phyloP scores from a whole-genome alignment of 2,888 invertebrate genomes.

The Mystacides longicornis region DNA sequence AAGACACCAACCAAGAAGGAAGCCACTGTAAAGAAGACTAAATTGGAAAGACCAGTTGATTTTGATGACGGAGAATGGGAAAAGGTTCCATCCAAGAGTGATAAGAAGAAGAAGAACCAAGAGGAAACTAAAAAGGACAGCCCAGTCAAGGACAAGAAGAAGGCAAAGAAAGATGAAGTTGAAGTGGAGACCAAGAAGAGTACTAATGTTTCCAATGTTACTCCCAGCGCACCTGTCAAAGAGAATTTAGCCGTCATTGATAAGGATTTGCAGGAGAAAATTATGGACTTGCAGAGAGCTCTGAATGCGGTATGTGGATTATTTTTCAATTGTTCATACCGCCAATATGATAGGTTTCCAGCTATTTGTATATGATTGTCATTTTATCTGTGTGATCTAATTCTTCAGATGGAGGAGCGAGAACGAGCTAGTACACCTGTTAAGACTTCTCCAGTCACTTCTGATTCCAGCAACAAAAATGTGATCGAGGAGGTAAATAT shows the following conservation, averaged over 20 bases:
- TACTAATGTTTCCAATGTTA: background rate
- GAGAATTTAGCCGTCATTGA: conserved; percentile 29
- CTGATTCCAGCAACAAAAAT: conserved; percentile 30
- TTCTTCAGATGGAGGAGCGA: conserved; percentile 21
- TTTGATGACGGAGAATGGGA: conserved; percentile 73
- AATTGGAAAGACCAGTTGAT: conserved; percentile 57
- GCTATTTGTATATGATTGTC: background rate
- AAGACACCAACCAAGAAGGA: conserved; percentile 20
- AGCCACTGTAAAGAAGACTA: conserved; percentile 30
- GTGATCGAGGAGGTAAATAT: conserved; percentile 34
- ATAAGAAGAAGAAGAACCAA: conserved; percentile 63
- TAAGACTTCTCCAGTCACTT: background rate
- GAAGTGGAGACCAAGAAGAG: conserved; percentile 15
- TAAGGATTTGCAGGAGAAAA: conserved; percentile 41
- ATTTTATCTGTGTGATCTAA: background rate
- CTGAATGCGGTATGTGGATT: conserved; percentile 39
- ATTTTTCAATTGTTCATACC: background rate
- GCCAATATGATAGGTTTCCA: background rate
- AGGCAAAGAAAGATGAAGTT: conserved; percentile 30
- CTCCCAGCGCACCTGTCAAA: conserved; percentile 40
- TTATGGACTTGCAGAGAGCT: conserved; percentile 43
- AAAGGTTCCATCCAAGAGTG: conserved; percentile 60
- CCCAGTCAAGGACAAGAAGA: conserved; percentile 43
- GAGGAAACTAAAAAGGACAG: conserved; percentile 48
- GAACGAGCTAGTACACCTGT: conserved; percentile 22